Conservation (phyloP, 2,888 invertebrate species). For the Bibio marci region DNA sequence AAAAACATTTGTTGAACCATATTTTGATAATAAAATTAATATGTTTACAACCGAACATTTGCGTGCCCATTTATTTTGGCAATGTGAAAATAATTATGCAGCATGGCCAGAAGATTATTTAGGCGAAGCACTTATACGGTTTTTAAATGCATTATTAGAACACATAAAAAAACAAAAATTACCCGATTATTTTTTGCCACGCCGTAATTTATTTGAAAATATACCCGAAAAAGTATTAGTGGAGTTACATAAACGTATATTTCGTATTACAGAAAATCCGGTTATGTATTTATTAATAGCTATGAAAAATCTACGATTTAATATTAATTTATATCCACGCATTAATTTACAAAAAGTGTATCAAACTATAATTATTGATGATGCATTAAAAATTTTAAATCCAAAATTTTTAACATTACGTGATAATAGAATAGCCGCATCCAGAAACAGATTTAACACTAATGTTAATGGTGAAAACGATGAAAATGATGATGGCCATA, state of each 20-base stretch:
- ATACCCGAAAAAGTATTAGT: conserved; percentile 44
- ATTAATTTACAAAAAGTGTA: conserved; percentile 42
- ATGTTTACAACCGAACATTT: conserved; percentile 50
- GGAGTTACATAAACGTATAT: conserved; percentile 46
- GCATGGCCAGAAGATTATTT: conserved; percentile 58
- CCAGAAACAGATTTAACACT: no score
- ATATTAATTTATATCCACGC: conserved; percentile 43
- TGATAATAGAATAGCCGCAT: no score
- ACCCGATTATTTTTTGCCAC: conserved; percentile 55
- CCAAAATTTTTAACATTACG: conserved; percentile 25
- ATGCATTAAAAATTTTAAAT: conserved; percentile 33
- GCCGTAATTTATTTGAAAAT: conserved; percentile 55
- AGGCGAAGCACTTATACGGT: conserved; percentile 45
- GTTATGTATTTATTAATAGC: conserved; percentile 51
- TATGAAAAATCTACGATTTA: conserved; percentile 47
- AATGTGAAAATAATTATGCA: conserved; percentile 52
- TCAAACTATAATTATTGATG: conserved; percentile 37
- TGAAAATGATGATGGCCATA: conserved; percentile 8
- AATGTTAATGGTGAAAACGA: neutral
- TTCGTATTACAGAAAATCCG: conserved; percentile 52
- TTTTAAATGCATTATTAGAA: conserved; percentile 44
- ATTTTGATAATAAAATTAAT: conserved; percentile 39
- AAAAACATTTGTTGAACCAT: conserved; percentile 52
- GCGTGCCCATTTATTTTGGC: conserved; percentile 56
- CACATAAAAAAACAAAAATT: conserved; percentile 42